Evolutionary conservation across 64 coral and sea anemone genomes (phyloP), one percentile per base, ranked within the genome.

Genomic region (Pachyseris speciosa): DNA sequence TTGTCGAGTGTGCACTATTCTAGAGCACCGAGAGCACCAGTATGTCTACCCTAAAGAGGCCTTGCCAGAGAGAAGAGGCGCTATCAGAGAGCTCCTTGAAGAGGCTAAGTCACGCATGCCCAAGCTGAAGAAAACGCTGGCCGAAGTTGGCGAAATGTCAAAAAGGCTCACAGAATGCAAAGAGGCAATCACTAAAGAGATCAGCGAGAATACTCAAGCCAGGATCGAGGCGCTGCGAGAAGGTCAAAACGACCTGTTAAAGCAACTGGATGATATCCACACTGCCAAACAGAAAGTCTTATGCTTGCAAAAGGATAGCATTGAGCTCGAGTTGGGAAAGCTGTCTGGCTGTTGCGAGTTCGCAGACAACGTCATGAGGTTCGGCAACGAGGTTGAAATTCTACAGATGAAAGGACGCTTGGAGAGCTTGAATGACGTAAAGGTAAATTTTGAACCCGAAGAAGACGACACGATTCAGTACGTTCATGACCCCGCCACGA

Each of bases 381-480:
- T 93, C 66, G 96, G 94, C 0, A 92, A 95, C 49, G 96, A 98
- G 9, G 90, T 98, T 5, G 96, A 98, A 57, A 85, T 98, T 24
- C 81, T 98, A 8, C 94, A 95, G 38, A 95, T 98, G 64, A 98
- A 98, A 63, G 91, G 94, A 52, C 84, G 94, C 16, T 67, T 98
- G 39, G 90, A 98, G 17, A 55, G 30, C 20, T 80, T 98, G 37
- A 95, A 86, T 26, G 73, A 95, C 11, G 37, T 98, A 2, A 74
- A 98, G 92, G 76, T 98, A 1, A 94, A 92, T 41, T 88, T 98
- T 32, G 92, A 98, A 22, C 96, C 96, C 0, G 96, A 98, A 37
- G 96, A 98, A 70, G 96, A 98, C 33, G 96, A 98, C 37, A 98
- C 96, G 9, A 93, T 98, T 55, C 92, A 98, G 25, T 98, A 98